These are phyloP conservation scores for Grammomys surdaster DNA, from an alignment of 2,113 vertebrate genomes.

Conservation along the genomic window DNA sequence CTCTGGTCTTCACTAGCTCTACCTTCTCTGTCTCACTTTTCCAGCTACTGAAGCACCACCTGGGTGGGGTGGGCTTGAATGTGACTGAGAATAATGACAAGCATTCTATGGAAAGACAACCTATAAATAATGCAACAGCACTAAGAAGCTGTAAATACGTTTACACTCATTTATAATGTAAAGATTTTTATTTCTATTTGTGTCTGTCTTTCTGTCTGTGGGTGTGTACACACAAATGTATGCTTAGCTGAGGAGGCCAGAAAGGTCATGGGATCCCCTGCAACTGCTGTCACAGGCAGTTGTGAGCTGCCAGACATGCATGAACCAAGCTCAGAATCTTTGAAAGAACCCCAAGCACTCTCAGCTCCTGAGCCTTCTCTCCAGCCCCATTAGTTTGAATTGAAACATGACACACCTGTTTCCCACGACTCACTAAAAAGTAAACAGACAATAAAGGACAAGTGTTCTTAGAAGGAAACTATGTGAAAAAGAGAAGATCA, in stretches of 20 bases:
- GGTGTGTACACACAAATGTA: background rate
- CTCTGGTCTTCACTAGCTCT: background rate
- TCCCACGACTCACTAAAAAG: constrained; percentile 15
- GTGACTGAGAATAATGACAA: background rate
- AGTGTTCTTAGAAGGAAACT: constrained; percentile 1
- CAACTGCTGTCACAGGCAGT: background rate
- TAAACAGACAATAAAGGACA: background rate
- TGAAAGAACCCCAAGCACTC: background rate
- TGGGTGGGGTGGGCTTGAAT: background rate
- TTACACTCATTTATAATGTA: background rate
- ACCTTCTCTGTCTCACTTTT: constrained; percentile 6
- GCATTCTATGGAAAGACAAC: background rate
- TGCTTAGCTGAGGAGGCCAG: background rate
- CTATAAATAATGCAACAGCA: background rate
- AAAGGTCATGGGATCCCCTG: background rate
- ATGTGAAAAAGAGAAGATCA: constrained; percentile 17
- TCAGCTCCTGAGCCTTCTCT: background rate
- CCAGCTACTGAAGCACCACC: background rate
- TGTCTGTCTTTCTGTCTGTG: background rate
- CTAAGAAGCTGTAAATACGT: background rate
- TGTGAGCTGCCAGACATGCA: background rate
- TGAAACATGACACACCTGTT: constrained; percentile 21
- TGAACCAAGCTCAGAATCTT: background rate
- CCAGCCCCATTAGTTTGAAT: background rate
- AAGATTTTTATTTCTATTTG: background rate